Conservation (phyloP, 2,797 vertebrate species). For the Vespertilio murinus region DNA sequence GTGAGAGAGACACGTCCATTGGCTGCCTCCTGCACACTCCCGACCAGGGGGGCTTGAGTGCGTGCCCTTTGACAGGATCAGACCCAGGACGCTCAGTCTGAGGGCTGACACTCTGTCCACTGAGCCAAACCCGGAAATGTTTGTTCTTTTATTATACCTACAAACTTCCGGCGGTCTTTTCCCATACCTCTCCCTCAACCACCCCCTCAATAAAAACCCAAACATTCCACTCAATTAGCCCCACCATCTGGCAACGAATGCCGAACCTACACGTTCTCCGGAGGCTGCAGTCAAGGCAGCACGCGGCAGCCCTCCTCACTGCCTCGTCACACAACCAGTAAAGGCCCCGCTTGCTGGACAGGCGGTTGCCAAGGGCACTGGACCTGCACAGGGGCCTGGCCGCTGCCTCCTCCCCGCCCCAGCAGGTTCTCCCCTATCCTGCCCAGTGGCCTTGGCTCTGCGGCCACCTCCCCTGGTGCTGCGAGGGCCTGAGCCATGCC, state of each 20-base stretch:
- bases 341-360: neutral
- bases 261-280: too few species aligned
- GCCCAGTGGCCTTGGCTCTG: neutral
- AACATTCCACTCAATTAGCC: neutral
- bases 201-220: neutral
- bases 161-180: neutral
- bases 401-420: too few species aligned
- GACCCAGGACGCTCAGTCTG: too few species aligned
- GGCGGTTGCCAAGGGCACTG: neutral
- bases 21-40: too few species aligned
- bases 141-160: neutral
- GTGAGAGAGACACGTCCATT: too few species aligned
- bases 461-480: neutral
- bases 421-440: neutral
- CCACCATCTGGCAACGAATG: neutral
- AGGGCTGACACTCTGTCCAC: too few species aligned
- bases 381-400: neutral
- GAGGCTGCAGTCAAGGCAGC: neutral
- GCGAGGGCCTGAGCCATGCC: rapidly evolving
- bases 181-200: neutral
- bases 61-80: too few species aligned
- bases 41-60: too few species aligned
- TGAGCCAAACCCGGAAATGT: neutral
- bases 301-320: neutral
- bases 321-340: neutral